Conservation (phyloP, 2,888 invertebrate genomes). For the Xestia xanthographa region DNA sequence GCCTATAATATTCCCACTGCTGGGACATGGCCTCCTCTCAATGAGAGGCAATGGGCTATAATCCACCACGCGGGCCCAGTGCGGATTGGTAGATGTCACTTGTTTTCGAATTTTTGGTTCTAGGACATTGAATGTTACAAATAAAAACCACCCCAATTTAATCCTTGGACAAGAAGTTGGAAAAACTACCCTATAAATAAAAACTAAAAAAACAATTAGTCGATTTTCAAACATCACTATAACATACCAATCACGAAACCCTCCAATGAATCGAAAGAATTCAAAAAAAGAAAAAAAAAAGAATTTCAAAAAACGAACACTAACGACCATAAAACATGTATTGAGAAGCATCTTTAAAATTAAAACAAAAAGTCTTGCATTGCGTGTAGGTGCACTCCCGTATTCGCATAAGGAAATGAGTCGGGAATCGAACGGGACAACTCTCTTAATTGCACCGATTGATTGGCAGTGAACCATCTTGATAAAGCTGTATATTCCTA, state of each 20-base stretch:
- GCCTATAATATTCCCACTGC: too few relatives aligned
- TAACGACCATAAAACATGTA: slow-evolving; percentile 51
- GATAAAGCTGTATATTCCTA: slow-evolving; percentile 58
- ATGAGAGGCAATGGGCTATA: too few relatives aligned
- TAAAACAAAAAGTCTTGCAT: slow-evolving; percentile 39
- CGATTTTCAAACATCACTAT: slow-evolving; percentile 32
- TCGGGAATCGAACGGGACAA: slow-evolving; percentile 66
- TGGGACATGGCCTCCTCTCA: too few relatives aligned
- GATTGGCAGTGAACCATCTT: slow-evolving; percentile 68
- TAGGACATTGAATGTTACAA: too few relatives aligned
- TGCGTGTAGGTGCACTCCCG: slow-evolving; percentile 65
- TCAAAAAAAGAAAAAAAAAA: slow-evolving; percentile 16
- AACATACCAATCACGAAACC: slow-evolving; percentile 12
- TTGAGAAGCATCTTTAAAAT: slow-evolving; percentile 34
- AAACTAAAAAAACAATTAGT: slow-evolving; percentile 10
- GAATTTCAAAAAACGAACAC: slow-evolving; percentile 38
- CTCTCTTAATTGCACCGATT: slow-evolving; percentile 72
- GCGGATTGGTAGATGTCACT: too few relatives aligned
- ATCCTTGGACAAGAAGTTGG: not conserved
- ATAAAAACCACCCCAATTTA: too few relatives aligned
- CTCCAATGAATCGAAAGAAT: slow-evolving; percentile 6
- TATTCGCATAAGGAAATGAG: slow-evolving; percentile 70
- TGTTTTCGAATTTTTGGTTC: too few relatives aligned
- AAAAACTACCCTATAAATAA: not conserved
- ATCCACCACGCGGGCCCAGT: too few relatives aligned